phyloP scores from a whole-genome alignment of 2,888 invertebrate species.

The Dryococelus australis region DNA sequence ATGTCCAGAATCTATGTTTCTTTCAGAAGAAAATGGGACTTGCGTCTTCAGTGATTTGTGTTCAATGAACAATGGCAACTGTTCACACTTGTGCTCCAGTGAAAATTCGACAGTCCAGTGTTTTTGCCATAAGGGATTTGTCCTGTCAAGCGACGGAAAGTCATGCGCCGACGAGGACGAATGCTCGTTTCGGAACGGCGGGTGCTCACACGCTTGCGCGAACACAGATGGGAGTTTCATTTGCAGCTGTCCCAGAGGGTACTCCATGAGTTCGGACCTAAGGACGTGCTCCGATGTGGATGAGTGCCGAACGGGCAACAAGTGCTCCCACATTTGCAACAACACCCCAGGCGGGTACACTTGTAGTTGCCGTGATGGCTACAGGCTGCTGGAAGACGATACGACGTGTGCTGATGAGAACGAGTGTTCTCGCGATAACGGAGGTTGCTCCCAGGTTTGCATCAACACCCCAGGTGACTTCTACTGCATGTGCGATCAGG shows the following conservation, averaged over 20 bases:
- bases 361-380: conserved; percentile 66
- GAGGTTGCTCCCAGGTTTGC: conserved; percentile 62
- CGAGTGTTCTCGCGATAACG: conserved; percentile 56
- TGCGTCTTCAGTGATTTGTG: conserved; percentile 58
- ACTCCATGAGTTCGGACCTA: conserved; percentile 53
- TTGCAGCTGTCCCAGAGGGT: conserved; percentile 66
- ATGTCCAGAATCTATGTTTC: conserved; percentile 67
- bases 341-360: conserved; percentile 68
- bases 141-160: conserved; percentile 50
- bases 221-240: conserved; percentile 68
- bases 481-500: conserved; percentile 79
- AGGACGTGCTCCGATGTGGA: conserved; percentile 58
- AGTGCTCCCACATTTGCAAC: conserved; percentile 64
- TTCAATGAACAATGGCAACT: conserved; percentile 49
- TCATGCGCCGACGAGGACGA: conserved; percentile 53
- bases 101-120: conserved; percentile 68
- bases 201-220: conserved; percentile 64
- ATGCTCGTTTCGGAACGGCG: conserved; percentile 47
- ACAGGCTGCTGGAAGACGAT: conserved; percentile 53
- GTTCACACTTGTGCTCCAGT: conserved; percentile 67
- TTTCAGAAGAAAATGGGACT: conserved; percentile 49
- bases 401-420: conserved; percentile 55
- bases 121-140: conserved; percentile 61
- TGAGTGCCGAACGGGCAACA: conserved; percentile 61
- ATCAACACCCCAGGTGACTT: conserved; percentile 70